Evolutionary conservation across 2,113 vertebrate species (phyloP).

Genomic region (Actenoides hombroni): DNA sequence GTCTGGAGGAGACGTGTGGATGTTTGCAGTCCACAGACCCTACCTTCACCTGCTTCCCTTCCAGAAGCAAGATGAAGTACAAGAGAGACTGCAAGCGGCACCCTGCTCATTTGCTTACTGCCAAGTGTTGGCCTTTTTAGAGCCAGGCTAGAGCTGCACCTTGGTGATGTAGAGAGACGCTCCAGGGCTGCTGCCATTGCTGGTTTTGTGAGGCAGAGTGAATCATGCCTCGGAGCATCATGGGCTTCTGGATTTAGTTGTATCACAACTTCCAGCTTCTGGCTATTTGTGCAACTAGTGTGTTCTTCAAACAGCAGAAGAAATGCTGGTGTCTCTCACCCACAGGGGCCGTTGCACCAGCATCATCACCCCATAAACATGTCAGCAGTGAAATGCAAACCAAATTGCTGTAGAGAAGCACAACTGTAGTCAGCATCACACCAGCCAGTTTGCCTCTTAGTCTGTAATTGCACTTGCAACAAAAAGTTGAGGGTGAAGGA

Average conservation of each 20-base stretch:
- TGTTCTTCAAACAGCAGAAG: not conserved
- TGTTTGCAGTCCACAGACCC: not conserved
- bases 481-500: accelerated
- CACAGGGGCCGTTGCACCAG: not conserved
- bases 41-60: not conserved
- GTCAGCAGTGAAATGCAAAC: not conserved
- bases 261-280: not conserved
- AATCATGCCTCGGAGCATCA: accelerated
- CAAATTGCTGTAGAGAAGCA: not conserved
- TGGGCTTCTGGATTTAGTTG: not conserved
- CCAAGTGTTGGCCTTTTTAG: not conserved
- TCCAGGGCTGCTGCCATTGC: not conserved
- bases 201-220: accelerated
- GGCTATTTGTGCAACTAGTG: not conserved
- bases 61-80: not conserved
- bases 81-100: not conserved
- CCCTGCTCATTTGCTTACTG: not conserved
- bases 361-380: not conserved
- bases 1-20: accelerated
- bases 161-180: not conserved
- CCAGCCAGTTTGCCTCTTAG: not conserved
- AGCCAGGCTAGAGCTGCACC: not conserved
- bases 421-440: not conserved
- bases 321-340: not conserved
- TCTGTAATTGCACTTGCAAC: not conserved